Evolutionary conservation across 1,140 invertebrate species (phyloP).

Genomic region (Penaeus indicus): DNA sequence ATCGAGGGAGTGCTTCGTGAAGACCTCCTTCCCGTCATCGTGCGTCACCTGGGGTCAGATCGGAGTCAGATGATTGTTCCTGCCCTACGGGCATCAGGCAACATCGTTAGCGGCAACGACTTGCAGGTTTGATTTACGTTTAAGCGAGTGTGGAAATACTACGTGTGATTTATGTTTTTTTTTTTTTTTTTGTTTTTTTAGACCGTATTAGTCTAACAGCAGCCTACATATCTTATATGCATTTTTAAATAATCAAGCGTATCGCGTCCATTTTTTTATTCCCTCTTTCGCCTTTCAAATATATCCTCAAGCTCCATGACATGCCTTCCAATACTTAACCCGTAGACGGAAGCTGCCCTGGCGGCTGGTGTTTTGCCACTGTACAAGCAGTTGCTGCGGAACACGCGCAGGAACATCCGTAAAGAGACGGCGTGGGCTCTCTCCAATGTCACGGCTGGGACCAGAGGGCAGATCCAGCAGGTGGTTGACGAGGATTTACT

Average conservation of each 20-base stretch:
- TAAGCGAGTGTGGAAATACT: no score
- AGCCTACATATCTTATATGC: no score
- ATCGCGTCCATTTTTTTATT: no score
- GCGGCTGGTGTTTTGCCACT: conserved; percentile 82
- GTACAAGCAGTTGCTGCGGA: conserved; percentile 75
- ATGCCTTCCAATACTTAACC: background rate
- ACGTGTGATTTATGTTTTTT: background rate
- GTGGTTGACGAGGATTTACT: conserved; percentile 97
- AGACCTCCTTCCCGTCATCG: conserved; percentile 82
- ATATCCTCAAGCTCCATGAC: no score
- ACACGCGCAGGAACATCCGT: conserved; percentile 79
- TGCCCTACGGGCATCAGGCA: conserved; percentile 94
- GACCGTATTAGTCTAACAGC: background rate
- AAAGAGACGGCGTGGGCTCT: conserved; percentile 99
- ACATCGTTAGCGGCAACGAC: conserved; percentile 98
- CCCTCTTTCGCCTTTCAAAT: no score
- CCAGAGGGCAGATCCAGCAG: conserved; percentile 95
- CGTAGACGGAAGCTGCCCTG: conserved; percentile 87
- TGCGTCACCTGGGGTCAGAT: conserved; percentile 80
- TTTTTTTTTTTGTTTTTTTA: background rate
- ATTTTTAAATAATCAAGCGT: no score
- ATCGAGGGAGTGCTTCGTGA: conserved; percentile 86
- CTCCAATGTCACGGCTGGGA: conserved; percentile 98
- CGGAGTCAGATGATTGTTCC: conserved; percentile 86
- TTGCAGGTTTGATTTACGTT: conserved; percentile 77